phyloP scores from a whole-genome alignment of 2,113 vertebrate genomes.

The Baryphthengus martii region DNA sequence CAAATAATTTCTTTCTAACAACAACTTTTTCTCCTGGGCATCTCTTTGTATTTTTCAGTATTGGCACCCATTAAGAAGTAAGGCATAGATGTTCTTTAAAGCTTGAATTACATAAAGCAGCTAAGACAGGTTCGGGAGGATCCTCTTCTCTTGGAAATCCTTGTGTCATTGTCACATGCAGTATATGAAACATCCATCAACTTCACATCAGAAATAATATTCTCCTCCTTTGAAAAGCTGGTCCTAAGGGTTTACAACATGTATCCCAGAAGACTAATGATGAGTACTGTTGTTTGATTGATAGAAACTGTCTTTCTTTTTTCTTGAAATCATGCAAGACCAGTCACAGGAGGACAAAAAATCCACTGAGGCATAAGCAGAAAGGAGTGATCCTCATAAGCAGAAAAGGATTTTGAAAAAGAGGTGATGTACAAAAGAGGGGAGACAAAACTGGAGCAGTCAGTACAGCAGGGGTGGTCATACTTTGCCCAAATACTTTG shows the following conservation, averaged over 20 bases:
- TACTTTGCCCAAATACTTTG: slow-evolving; percentile 45
- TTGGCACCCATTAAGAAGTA: slow-evolving; percentile 46
- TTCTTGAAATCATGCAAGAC: slow-evolving; percentile 22
- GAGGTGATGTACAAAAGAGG: background rate
- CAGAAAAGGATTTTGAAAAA: background rate
- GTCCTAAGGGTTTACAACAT: slow-evolving; percentile 58
- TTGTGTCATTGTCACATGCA: slow-evolving; percentile 64
- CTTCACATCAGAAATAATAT: slow-evolving; percentile 57
- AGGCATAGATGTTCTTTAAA: slow-evolving; percentile 52
- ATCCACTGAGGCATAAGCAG: background rate
- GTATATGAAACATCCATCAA: slow-evolving; percentile 67
- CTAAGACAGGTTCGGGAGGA: slow-evolving; percentile 39
- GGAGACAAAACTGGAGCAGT: background rate
- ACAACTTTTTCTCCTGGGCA: slow-evolving; percentile 44
- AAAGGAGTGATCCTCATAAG: background rate
- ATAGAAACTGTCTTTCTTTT: slow-evolving; percentile 47
- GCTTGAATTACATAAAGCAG: slow-evolving; percentile 31
- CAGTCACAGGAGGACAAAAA: slow-evolving; percentile 15
- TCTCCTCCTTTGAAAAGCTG: slow-evolving; percentile 55
- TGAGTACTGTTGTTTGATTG: slow-evolving; percentile 31
- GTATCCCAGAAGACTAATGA: slow-evolving; percentile 62
- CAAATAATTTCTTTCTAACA: slow-evolving; percentile 39
- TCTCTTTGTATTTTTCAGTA: slow-evolving; percentile 32
- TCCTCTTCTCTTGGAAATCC: slow-evolving; percentile 58
- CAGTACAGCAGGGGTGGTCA: slow-evolving; percentile 31